These are phyloP conservation scores for Cassiopea andromeda DNA, from an alignment of 30 jellyfish, hydroid and myxozoan genomes.

Conservation along the genomic window DNA sequence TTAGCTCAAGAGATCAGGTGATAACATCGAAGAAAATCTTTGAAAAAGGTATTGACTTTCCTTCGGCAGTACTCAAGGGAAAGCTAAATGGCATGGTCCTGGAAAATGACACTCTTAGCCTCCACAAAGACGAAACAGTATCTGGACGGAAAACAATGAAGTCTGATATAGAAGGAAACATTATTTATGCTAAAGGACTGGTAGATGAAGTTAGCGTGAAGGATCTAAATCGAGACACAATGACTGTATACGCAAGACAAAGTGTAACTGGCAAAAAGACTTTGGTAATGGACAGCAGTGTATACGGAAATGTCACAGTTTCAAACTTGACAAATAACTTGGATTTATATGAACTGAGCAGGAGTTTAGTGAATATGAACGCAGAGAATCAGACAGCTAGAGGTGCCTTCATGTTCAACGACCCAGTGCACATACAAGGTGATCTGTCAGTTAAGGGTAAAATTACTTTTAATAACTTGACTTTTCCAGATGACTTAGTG, in stretches of 20 bases:
- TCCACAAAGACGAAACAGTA: constrained; percentile 38
- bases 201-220: constrained; percentile 65
- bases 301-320: constrained; percentile 3
- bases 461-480: constrained; percentile 40
- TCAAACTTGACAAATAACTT: constrained; percentile 30
- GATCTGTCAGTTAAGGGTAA: constrained; percentile 44
- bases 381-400: neutral
- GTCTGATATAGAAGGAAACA: neutral
- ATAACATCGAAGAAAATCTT: constrained; percentile 43
- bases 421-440: constrained; percentile 22
- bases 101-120: constrained; percentile 38
- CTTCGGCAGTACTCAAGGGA: constrained; percentile 29
- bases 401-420: constrained; percentile 22
- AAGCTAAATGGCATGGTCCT: constrained; percentile 59
- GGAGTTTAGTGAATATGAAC: neutral
- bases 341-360: constrained; percentile 33
- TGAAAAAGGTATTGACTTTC: constrained; percentile 16
- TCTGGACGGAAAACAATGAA: constrained; percentile 3
- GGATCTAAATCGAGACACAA: constrained; percentile 34
- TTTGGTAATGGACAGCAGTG: constrained; percentile 12
- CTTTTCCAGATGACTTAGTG: constrained; percentile 69
- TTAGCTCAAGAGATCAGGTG: constrained; percentile 23
- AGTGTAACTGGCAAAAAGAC: constrained; percentile 38
- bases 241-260: constrained; percentile 50
- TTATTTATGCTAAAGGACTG: neutral